phyloP scores from a whole-genome alignment of 2,113 vertebrate species.

The Progne subis region DNA sequence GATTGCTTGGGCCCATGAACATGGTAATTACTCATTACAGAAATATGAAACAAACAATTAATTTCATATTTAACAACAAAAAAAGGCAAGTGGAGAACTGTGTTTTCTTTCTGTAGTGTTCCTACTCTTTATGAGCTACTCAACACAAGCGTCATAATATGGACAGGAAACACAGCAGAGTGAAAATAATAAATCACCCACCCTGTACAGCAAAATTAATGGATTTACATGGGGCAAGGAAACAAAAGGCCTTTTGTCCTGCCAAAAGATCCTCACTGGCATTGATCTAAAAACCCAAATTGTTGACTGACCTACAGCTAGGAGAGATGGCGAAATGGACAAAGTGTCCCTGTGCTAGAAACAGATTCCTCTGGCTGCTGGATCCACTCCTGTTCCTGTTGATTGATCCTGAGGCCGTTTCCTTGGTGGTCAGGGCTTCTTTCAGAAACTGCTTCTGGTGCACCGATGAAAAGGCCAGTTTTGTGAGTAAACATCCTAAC shows the following conservation, averaged over 20 bases:
- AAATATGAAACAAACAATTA: background rate
- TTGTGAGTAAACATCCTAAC: conserved; percentile 47
- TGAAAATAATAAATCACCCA: background rate
- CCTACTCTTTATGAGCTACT: background rate
- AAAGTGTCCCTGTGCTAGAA: background rate
- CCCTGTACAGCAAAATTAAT: background rate
- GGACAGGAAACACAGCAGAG: background rate
- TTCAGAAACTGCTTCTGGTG: background rate
- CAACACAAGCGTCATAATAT: background rate
- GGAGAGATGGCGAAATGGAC: background rate
- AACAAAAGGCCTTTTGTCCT: background rate
- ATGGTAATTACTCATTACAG: background rate
- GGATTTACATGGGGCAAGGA: background rate
- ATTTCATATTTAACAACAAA: background rate
- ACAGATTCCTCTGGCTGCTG: background rate
- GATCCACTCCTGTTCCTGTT: background rate
- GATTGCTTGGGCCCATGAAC: no score
- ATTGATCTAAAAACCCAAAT: background rate
- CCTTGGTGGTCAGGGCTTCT: background rate
- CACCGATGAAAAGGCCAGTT: background rate
- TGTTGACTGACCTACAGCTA: background rate
- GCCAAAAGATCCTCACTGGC: background rate
- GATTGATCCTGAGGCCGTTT: background rate
- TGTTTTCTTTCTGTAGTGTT: background rate
- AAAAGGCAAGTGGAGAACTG: background rate